Conservation (phyloP, 1,140 invertebrate species). For the Gryon sp. region DNA sequence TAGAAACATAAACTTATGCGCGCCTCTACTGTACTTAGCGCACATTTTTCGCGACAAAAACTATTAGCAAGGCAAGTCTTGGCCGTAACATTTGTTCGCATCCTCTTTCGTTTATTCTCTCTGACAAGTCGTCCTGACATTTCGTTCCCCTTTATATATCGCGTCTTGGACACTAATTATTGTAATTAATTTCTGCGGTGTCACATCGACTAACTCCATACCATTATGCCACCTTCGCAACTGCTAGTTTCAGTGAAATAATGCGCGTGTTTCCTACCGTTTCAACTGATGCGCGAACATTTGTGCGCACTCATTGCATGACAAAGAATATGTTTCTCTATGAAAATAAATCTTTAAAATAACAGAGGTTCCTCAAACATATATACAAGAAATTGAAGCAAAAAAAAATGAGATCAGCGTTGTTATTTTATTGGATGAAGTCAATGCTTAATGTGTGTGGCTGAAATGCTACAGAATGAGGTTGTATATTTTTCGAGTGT, state of each 20-base stretch:
- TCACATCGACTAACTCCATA: constrained; percentile 48
- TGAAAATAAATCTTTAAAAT: constrained; percentile 39
- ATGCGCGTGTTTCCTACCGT: constrained; percentile 34
- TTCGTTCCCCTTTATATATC: constrained; percentile 41
- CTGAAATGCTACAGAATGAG: too few species aligned
- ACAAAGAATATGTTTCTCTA: constrained; percentile 36
- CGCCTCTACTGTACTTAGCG: constrained; percentile 16
- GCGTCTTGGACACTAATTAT: constrained; percentile 54
- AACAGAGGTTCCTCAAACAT: constrained; percentile 3
- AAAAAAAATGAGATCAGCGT: constrained; percentile 20
- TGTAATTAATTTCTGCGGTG: constrained; percentile 56
- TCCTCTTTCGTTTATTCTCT: constrained; percentile 11
- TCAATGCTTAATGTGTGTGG: too few species aligned
- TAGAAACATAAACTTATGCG: constrained; percentile 24
- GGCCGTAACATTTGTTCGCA: constrained; percentile 29
- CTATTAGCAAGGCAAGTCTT: constrained; percentile 32
- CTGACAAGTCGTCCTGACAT: constrained; percentile 32
- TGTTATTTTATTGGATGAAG: constrained; percentile 28
- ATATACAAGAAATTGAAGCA: constrained; percentile 31
- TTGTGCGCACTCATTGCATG: constrained; percentile 33
- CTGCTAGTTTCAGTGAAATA: constrained; percentile 14
- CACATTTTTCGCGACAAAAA: constrained; percentile 38
- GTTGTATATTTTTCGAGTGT: constrained; percentile 29
- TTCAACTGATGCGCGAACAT: constrained; percentile 18
- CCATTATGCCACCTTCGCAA: constrained; percentile 32